A percentile compares a stretch with the other conserved stretches of the same genome.
Conservation (phyloP, 2,113 vertebrate genomes). For the Sylvietta virens region DNA sequence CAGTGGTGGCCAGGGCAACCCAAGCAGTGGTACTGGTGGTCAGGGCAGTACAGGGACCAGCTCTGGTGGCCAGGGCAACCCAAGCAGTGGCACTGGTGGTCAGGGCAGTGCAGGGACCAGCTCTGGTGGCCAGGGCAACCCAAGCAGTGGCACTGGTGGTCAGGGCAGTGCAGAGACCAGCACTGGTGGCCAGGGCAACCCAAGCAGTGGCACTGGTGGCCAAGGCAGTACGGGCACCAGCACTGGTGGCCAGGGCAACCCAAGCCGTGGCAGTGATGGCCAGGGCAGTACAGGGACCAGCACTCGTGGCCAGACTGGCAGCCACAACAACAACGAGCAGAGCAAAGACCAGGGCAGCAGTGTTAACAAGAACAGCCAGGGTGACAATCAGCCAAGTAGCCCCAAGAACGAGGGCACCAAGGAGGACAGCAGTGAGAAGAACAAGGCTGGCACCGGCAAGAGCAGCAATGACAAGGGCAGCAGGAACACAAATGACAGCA, state of each 20-base stretch:
- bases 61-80: too few species aligned
- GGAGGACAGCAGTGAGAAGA: rapidly evolving
- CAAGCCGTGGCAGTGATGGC: neutral
- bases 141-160: neutral
- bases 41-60: too few species aligned
- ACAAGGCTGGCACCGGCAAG: rapidly evolving
- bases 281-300: rapidly evolving
- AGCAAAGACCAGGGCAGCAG: rapidly evolving
- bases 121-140: too few species aligned
- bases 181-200: neutral
- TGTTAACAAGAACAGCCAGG: rapidly evolving
- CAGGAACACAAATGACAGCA: too few species aligned
- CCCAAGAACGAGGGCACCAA: rapidly evolving
- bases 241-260: rapidly evolving
- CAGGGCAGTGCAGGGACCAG: too few species aligned
- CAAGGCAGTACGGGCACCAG: rapidly evolving
- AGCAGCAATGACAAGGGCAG: rapidly evolving
- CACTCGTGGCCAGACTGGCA: too few species aligned
- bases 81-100: neutral
- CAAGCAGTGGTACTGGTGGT: too few species aligned
- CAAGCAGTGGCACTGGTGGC: neutral
- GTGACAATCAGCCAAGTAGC: rapidly evolving
- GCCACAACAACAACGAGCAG: too few species aligned
- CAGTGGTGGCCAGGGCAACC: neutral
- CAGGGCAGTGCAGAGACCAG: too few species aligned